phyloP scores from a whole-genome alignment of 1,140 invertebrate species.

The Zelostemma sp. region DNA sequence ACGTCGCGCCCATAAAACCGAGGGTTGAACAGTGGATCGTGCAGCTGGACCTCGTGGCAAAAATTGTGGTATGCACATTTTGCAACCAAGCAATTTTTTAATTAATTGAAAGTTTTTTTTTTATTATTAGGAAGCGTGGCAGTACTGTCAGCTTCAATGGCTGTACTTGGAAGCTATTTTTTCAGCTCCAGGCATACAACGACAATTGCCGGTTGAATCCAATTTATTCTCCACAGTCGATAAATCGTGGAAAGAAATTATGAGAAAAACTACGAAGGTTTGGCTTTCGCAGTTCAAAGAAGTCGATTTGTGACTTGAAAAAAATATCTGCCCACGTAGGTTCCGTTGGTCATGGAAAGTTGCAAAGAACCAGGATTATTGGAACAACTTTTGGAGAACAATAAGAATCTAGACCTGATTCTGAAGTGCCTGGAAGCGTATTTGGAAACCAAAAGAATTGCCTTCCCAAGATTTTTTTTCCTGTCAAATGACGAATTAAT shows the following conservation, averaged over 20 bases:
- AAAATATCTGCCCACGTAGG: conserved; percentile 66
- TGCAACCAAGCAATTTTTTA: too few species aligned
- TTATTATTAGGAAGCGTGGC: conserved; percentile 82
- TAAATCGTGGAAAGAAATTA: too few species aligned
- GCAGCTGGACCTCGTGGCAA: conserved; percentile 81
- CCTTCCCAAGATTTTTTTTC: conserved; percentile 94
- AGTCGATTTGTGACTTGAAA: too few species aligned
- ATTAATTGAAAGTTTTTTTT: conserved; percentile 15
- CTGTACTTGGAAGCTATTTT: conserved; percentile 91
- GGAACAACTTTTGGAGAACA: conserved; percentile 81
- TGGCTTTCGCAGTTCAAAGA: too few species aligned
- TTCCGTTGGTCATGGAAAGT: conserved; percentile 79
- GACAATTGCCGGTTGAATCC: too few species aligned
- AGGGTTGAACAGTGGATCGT: conserved; percentile 85
- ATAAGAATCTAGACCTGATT: conserved; percentile 83
- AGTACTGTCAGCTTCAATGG: conserved; percentile 86
- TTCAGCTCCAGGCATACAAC: conserved; percentile 87
- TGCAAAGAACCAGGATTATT: conserved; percentile 77
- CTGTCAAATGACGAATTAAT: conserved; percentile 94
- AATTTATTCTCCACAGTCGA: too few species aligned
- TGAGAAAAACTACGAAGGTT: too few species aligned
- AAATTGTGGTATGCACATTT: conserved; percentile 75
- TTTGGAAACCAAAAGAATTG: conserved; percentile 89
- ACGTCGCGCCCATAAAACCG: conserved; percentile 85
- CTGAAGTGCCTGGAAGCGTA: conserved; percentile 86